phyloP scores from a whole-genome alignment of 1,140 invertebrate species.

The Matsumurasca onukii region DNA sequence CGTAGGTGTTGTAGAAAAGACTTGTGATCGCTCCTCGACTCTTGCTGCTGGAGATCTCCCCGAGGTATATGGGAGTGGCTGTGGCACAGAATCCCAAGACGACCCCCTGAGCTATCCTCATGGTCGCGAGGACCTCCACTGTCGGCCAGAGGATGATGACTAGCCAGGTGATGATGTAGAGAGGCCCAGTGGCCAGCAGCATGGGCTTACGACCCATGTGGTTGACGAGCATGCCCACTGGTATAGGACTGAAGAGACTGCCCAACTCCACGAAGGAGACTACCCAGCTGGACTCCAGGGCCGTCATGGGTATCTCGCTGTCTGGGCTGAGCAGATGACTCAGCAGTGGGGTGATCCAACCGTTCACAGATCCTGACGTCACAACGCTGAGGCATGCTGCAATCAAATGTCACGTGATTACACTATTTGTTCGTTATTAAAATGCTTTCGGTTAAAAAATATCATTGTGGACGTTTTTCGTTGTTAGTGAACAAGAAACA shows the following conservation, averaged over 20 bases:
- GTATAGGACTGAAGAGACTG: conserved; percentile 40
- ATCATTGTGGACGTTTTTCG: no score
- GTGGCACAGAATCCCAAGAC: conserved; percentile 59
- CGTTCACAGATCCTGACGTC: conserved; percentile 46
- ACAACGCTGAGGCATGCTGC: conserved; percentile 48
- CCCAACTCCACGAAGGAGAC: conserved; percentile 36
- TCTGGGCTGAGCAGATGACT: conserved; percentile 50
- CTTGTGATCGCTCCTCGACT: conserved; percentile 62
- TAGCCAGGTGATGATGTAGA: conserved; percentile 50
- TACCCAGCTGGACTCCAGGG: conserved; percentile 51
- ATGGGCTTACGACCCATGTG: conserved; percentile 69
- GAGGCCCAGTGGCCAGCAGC: conserved; percentile 63
- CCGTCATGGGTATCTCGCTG: conserved; percentile 53
- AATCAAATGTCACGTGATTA: no score
- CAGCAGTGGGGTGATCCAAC: conserved; percentile 62
- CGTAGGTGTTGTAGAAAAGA: conserved; percentile 67
- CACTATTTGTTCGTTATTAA: no score
- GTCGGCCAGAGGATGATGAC: conserved; percentile 50
- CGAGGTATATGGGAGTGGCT: conserved; percentile 56
- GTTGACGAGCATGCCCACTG: conserved; percentile 58
- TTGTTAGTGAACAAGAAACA: no score
- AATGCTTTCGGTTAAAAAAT: no score
- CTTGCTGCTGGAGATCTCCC: conserved; percentile 64
- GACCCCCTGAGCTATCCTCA: conserved; percentile 54
- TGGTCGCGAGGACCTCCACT: conserved; percentile 24